Percentiles rank a stretch among this genome's conserved stretches.
phyloP scores from a whole-genome alignment of 2,888 invertebrate species.

The Ectropis crepuscularia region DNA sequence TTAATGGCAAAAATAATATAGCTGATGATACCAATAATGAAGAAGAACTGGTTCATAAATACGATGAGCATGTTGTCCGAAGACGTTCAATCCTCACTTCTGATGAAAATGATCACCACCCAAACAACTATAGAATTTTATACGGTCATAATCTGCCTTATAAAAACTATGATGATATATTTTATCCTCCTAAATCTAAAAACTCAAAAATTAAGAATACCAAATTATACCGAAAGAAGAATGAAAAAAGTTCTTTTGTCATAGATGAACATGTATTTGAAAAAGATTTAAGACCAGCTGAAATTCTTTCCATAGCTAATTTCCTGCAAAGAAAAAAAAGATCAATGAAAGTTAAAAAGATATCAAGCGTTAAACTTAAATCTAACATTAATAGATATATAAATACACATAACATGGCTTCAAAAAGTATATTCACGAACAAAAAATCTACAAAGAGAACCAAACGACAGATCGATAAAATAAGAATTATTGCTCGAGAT shows the following conservation, averaged over 20 bases:
- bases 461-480: conserved; percentile 69
- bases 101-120: conserved; percentile 52
- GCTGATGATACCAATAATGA: conserved; percentile 11
- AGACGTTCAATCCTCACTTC: conserved; percentile 48
- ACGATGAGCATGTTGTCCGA: conserved; percentile 48
- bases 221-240: neutral
- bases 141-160: conserved; percentile 53
- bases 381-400: conserved; percentile 60
- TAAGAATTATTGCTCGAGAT: conserved; percentile 66
- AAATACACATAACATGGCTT: conserved; percentile 60
- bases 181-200: conserved; percentile 37
- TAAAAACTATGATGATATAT: conserved; percentile 56
- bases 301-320: conserved; percentile 60
- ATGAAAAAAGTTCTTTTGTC: conserved; percentile 29
- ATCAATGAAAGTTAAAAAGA: conserved; percentile 53
- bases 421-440: conserved; percentile 56
- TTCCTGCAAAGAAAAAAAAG: conserved; percentile 61
- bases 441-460: conserved; percentile 53
- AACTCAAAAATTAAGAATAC: conserved; percentile 26
- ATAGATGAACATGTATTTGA: conserved; percentile 56
- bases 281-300: conserved; percentile 59
- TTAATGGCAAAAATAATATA: conserved; percentile 27
- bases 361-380: conserved; percentile 60
- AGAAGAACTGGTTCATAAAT: conserved; percentile 18
- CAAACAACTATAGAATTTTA: conserved; percentile 58